phyloP scores from a whole-genome alignment of 2,113 vertebrate species.

The Todiramphus chloris region DNA sequence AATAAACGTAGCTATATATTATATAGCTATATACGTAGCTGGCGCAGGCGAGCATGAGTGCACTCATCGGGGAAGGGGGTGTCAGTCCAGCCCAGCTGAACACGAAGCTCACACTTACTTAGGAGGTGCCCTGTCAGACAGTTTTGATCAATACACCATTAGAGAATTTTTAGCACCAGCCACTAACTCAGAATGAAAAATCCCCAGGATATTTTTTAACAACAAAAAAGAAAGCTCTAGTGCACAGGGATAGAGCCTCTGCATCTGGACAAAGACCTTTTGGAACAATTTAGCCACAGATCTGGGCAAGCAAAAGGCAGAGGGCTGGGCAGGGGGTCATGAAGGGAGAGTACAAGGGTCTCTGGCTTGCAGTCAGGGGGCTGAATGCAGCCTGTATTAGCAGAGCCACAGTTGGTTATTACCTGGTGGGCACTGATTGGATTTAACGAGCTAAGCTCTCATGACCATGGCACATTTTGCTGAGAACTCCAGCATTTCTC shows the following conservation, averaged over 20 bases:
- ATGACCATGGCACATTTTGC: not conserved
- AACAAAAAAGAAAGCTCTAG: not conserved
- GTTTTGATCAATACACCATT: not conserved
- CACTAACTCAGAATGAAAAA: not conserved
- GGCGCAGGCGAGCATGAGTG: rapidly evolving
- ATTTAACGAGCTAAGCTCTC: not conserved
- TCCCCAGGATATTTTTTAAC: not conserved
- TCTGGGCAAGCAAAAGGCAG: not conserved
- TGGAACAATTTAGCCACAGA: not conserved
- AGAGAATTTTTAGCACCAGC: not conserved
- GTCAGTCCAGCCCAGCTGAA: not conserved
- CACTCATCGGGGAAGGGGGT: rapidly evolving
- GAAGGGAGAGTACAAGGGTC: not conserved
- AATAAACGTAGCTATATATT: not conserved
- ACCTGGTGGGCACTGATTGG: not conserved
- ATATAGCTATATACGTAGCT: not conserved
- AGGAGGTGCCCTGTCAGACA: not conserved
- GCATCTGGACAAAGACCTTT: not conserved
- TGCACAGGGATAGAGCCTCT: not conserved
- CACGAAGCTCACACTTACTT: rapidly evolving
- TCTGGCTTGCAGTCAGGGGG: not conserved
- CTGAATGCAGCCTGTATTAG: not conserved
- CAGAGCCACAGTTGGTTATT: not conserved
- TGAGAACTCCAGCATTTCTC: not conserved
- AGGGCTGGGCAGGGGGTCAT: not conserved